Percentiles rank a stretch among this genome's conserved stretches.
Evolutionary conservation across 1,140 invertebrate genomes (phyloP).

Genomic region (Portunus trituberculatus): DNA sequence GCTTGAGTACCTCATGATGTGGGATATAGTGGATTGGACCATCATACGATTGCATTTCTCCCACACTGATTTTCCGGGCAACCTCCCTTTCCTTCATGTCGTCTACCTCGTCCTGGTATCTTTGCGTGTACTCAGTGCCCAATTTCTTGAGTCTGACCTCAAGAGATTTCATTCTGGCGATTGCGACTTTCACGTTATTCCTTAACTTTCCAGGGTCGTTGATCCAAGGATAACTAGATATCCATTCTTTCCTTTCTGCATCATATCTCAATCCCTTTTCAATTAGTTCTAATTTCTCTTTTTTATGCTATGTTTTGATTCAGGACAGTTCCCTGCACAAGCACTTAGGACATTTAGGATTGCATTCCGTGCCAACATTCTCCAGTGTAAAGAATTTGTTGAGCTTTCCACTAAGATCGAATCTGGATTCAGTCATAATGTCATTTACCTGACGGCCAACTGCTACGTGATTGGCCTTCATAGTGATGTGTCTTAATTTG

Average conservation of each 20-base stretch:
- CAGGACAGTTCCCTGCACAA: neutral
- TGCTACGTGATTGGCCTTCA: neutral
- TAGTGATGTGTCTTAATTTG: neutral
- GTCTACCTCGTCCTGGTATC: neutral
- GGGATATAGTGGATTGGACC: neutral
- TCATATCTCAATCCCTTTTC: no score
- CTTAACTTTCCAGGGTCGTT: neutral
- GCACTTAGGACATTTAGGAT: neutral
- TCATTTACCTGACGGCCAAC: neutral
- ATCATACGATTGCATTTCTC: slow-evolving; percentile 8
- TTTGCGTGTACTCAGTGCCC: no score
- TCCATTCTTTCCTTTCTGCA: neutral
- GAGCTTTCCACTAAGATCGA: neutral
- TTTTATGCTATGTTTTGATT: neutral
- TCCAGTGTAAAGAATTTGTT: neutral
- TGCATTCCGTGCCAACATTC: neutral
- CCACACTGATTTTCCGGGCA: neutral
- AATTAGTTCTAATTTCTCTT: neutral
- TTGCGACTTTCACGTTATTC: slow-evolving; percentile 38
- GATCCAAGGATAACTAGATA: slow-evolving; percentile 8
- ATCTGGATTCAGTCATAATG: neutral
- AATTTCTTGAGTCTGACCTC: slow-evolving; percentile 46
- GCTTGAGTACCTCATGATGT: slow-evolving; percentile 34
- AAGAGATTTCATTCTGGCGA: neutral
- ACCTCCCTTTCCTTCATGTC: neutral